Evolutionary conservation across 2,888 invertebrate genomes (phyloP).

Genomic region (Augochlorella aurata): DNA sequence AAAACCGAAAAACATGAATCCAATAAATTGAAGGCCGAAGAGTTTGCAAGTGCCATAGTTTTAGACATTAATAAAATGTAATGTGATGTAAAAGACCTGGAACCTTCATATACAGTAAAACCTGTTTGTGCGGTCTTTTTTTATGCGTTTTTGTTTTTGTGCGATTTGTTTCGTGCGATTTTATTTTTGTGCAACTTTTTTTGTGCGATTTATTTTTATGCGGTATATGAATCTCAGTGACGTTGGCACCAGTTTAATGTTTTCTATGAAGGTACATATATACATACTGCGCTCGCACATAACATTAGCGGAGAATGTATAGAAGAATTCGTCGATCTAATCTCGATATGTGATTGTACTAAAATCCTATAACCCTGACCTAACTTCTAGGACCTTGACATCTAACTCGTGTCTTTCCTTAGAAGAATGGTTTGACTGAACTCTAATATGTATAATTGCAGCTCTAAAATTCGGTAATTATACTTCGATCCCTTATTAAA

Average conservation of each 20-base stretch:
- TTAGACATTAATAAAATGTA: not conserved
- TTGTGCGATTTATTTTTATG: slow-evolving; percentile 18
- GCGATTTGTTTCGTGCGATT: no score
- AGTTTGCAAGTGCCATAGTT: not conserved
- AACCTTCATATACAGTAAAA: slow-evolving; percentile 1
- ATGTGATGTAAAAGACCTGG: not conserved
- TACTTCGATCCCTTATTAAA: no score
- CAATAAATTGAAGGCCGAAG: no score
- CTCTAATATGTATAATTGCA: not conserved
- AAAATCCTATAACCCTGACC: not conserved
- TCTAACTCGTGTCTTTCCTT: not conserved
- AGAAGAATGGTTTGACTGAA: not conserved
- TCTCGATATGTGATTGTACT: not conserved
- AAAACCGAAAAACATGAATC: no score
- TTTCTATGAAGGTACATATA: no score
- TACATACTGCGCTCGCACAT: no score
- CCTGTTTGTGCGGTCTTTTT: slow-evolving; percentile 20
- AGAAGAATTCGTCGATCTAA: not conserved
- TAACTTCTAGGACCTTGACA: not conserved
- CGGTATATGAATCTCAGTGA: slow-evolving; percentile 14
- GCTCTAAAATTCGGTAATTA: no score
- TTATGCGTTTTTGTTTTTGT: no score
- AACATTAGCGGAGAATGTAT: no score
- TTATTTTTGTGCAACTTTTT: slow-evolving; percentile 13
- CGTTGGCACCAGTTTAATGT: slow-evolving; percentile 18